These are phyloP conservation scores for Nymphalis urticae DNA, from an alignment of 2,888 invertebrate genomes.

Conservation along the genomic window DNA sequence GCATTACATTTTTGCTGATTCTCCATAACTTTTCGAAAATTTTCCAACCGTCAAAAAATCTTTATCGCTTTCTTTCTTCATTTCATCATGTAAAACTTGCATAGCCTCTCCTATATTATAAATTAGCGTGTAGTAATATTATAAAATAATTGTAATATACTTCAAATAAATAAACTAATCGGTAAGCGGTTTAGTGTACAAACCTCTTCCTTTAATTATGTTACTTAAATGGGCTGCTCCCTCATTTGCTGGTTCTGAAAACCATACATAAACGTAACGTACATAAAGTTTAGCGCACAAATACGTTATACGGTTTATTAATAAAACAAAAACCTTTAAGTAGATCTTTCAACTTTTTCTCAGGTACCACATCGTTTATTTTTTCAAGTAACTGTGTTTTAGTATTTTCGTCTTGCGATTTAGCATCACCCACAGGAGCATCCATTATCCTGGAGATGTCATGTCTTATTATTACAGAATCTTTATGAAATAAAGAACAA, in stretches of 20 bases:
- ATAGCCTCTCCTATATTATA: slow-evolving; percentile 53
- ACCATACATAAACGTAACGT: no score
- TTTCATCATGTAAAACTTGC: slow-evolving; percentile 49
- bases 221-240: slow-evolving; percentile 58
- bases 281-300: neutral
- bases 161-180: neutral
- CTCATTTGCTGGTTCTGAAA: slow-evolving; percentile 53
- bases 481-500: neutral
- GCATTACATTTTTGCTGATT: slow-evolving; percentile 52
- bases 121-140: neutral
- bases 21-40: slow-evolving; percentile 50
- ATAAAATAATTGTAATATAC: slow-evolving; percentile 2
- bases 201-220: slow-evolving; percentile 58
- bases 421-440: slow-evolving; percentile 51
- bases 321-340: slow-evolving; percentile 49
- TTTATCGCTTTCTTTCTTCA: slow-evolving; percentile 50
- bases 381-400: slow-evolving; percentile 47
- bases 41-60: slow-evolving; percentile 54
- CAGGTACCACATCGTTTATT: slow-evolving; percentile 52
- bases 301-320: neutral
- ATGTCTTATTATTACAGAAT: neutral
- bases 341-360: slow-evolving; percentile 50
- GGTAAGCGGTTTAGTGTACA: slow-evolving; percentile 15
- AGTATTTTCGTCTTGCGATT: slow-evolving; percentile 45
- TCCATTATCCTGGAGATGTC: slow-evolving; percentile 48